Percentiles rank a stretch among this genome's conserved stretches.
Conservation (phyloP, 1,140 invertebrate genomes). For the Drosophila bocki region DNA sequence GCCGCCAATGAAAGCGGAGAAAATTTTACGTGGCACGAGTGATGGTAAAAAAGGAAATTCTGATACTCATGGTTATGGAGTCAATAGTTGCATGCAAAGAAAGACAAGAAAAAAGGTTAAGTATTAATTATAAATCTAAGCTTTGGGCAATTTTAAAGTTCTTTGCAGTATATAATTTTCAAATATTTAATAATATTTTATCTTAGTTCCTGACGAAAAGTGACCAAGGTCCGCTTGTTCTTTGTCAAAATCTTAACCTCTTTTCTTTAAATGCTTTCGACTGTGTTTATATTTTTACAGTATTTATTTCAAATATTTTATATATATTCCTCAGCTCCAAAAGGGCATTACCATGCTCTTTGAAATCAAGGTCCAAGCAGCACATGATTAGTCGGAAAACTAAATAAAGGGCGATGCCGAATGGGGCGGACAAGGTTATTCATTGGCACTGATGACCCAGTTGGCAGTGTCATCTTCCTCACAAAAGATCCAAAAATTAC, state of each 20-base stretch:
- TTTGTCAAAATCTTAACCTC: no score
- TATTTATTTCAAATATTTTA: not conserved
- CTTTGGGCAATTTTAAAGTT: no score
- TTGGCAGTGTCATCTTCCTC: not conserved
- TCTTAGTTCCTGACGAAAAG: no score
- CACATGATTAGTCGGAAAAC: not conserved
- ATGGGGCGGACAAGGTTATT: not conserved
- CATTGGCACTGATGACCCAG: not conserved
- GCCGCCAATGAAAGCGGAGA: slow-evolving; percentile 24
- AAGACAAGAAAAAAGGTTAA: not conserved
- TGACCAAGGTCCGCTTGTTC: no score
- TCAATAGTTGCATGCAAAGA: not conserved
- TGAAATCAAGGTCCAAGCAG: not conserved
- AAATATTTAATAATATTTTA: no score
- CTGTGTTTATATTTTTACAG: not conserved
- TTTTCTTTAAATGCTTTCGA: not conserved
- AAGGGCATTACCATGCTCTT: no score
- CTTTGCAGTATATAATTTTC: no score
- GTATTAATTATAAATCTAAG: no score
- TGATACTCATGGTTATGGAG: no score
- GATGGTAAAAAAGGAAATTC: slow-evolving; percentile 24
- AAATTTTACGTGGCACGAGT: slow-evolving; percentile 22
- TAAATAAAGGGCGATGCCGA: not conserved
- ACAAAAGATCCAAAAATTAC: not conserved
- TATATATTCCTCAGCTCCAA: not conserved